Evolutionary conservation across 2,113 vertebrate genomes (phyloP).

Genomic region (Suricata suricatta): DNA sequence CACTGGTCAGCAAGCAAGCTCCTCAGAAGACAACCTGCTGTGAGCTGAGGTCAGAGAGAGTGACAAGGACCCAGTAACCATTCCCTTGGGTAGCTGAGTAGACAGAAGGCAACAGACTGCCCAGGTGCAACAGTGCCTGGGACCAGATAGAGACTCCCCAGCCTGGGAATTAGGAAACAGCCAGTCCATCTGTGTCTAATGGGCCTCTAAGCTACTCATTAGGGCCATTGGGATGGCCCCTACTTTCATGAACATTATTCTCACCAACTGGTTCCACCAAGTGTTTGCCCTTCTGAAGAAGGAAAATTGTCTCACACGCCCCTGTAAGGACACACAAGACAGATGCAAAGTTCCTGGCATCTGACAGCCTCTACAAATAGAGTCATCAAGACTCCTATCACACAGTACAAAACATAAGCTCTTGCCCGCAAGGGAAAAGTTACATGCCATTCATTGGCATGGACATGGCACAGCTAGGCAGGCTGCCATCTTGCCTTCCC

Average conservation of each 20-base stretch:
- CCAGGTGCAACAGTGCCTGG: too few species aligned
- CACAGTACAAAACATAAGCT: neutral
- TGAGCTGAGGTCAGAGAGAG: neutral
- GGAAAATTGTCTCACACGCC: neutral
- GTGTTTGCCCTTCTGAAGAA: neutral
- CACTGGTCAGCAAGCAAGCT: neutral
- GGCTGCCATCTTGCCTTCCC: neutral
- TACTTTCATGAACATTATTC: neutral
- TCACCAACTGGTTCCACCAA: neutral
- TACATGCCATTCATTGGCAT: neutral
- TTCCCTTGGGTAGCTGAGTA: neutral
- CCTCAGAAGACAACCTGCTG: neutral
- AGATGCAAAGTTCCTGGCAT: neutral
- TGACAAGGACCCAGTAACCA: neutral
- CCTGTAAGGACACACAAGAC: neutral
- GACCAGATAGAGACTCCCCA: neutral
- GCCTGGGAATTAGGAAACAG: neutral
- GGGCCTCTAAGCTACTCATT: neutral
- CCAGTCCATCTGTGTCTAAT: neutral
- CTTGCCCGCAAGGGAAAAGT: neutral
- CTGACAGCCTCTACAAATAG: neutral
- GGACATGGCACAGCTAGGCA: neutral
- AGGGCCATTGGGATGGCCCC: rapidly evolving
- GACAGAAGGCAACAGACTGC: rapidly evolving
- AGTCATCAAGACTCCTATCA: neutral